Evolutionary conservation across 2,888 invertebrate species (phyloP), one percentile per base, ranked within the genome.

Genomic region (Apodemia zela): DNA sequence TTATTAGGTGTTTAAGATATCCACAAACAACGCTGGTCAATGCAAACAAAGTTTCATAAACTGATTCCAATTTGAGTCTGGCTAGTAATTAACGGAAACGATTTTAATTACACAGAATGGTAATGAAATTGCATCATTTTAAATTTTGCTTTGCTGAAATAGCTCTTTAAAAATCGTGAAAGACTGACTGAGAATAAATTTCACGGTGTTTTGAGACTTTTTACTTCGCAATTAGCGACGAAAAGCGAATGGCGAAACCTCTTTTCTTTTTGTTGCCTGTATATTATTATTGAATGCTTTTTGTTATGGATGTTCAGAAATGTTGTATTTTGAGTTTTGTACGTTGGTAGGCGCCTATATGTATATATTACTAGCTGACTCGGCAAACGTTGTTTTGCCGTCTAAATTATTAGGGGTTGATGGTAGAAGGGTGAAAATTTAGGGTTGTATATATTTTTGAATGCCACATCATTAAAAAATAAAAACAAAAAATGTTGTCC

Each of bases 31-130:
- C 17, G 42, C 35, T 38, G 15, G 38, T 17, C n/a, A 2, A 25
- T 29, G 25, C 42, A 25, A 51, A 33, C 51, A 18, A 54, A 57
- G 54, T 62, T 57, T 54, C 57, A 62, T 62, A 62, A 62, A 57
- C 62, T 62, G 62, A 38, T 62, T 54, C 61, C 25, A 35, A 54
- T 54, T 61, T 15, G 11, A 54, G 10, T 51, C 54, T 18, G 15
- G 42, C 42, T 38, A 51, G 49, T 35, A n/a, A 35, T 62, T 62
- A 57, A 38, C 54, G 38, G 21, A 54, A 47, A 33, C 17, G 35
- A 62, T 17, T 51, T 51, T 51, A n/a, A 61, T 38, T 51, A 51
- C 35, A 61, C 18, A 54, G 15, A 54, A 54, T 54, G 54, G 54
- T 35, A 51, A 61, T 61, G 35, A 61, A 60, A 61, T 33, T 18